Conservation (phyloP, 1,140 invertebrate species). For the Conus betulinus region DNA sequence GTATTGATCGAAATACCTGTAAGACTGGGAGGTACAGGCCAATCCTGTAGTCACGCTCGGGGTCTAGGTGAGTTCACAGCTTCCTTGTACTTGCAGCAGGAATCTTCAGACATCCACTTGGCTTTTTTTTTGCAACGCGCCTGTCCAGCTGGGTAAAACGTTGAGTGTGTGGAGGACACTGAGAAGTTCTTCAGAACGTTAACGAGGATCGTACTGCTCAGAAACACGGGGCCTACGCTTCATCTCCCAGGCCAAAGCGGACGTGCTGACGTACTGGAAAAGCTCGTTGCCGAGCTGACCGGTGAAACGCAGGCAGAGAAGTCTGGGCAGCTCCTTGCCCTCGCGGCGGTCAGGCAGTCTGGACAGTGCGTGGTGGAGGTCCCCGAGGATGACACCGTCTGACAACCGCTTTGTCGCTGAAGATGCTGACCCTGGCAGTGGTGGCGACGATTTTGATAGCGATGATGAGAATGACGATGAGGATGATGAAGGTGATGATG, state of each 20-base stretch:
- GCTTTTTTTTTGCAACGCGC: neutral
- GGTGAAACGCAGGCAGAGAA: slow-evolving; percentile 45
- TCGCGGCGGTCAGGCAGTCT: too few relatives aligned
- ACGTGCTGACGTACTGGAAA: slow-evolving; percentile 60
- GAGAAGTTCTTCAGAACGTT: slow-evolving; percentile 36
- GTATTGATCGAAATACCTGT: slow-evolving; percentile 59
- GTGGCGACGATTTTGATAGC: too few relatives aligned
- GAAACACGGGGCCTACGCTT: slow-evolving; percentile 46
- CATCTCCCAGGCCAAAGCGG: slow-evolving; percentile 43
- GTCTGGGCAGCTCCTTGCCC: neutral
- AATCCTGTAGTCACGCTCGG: slow-evolving; percentile 37
- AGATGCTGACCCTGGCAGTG: too few relatives aligned
- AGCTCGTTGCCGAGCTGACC: slow-evolving; percentile 61
- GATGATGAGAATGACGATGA: too few relatives aligned
- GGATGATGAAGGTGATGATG: too few relatives aligned
- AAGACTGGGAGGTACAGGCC: slow-evolving; percentile 57
- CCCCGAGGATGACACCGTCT: too few relatives aligned
- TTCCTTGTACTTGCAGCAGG: slow-evolving; percentile 48
- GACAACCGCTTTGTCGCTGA: too few relatives aligned
- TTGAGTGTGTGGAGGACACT: neutral
- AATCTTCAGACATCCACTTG: neutral
- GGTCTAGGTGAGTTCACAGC: slow-evolving; percentile 43
- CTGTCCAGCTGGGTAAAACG: neutral
- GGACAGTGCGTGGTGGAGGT: too few relatives aligned
- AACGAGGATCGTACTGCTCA: slow-evolving; percentile 25